These are phyloP conservation scores for Cephonodes hylas DNA, from an alignment of 2,888 invertebrate genomes.

Conservation along the genomic window DNA sequence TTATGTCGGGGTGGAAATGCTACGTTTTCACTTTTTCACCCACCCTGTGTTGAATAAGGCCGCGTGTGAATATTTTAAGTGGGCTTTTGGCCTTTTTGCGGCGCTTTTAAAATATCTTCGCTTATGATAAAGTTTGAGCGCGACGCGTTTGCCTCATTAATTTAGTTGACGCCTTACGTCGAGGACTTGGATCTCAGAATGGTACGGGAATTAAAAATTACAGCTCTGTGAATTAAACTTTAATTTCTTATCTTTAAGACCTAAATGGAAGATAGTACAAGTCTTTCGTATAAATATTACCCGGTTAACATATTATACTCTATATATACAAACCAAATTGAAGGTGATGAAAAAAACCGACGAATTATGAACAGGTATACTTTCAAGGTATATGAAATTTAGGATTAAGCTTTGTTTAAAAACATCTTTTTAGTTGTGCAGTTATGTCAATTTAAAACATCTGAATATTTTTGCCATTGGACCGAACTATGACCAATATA, in stretches of 20 bases:
- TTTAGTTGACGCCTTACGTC: neutral
- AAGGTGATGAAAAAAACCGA: no score
- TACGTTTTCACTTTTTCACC: constrained; percentile 56
- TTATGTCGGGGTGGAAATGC: constrained; percentile 20
- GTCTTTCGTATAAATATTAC: no score
- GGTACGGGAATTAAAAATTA: neutral
- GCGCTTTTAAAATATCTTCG: constrained; percentile 47
- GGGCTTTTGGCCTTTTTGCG: constrained; percentile 44
- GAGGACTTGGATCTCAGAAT: neutral
- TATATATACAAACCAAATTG: no score
- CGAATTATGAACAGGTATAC: no score
- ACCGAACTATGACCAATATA: neutral
- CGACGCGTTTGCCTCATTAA: neutral
- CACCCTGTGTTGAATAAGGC: constrained; percentile 32
- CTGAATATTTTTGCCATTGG: neutral
- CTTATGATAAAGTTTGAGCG: neutral
- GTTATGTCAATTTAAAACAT: no score
- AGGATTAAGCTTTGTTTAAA: no score
- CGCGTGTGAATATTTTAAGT: constrained; percentile 61
- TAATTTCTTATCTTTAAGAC: neutral
- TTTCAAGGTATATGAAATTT: no score
- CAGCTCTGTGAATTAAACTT: neutral
- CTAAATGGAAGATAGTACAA: no score
- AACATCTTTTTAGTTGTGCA: no score
- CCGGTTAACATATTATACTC: no score